phyloP scores from a whole-genome alignment of 2,797 vertebrate genomes.

The Lerista edwardsae region DNA sequence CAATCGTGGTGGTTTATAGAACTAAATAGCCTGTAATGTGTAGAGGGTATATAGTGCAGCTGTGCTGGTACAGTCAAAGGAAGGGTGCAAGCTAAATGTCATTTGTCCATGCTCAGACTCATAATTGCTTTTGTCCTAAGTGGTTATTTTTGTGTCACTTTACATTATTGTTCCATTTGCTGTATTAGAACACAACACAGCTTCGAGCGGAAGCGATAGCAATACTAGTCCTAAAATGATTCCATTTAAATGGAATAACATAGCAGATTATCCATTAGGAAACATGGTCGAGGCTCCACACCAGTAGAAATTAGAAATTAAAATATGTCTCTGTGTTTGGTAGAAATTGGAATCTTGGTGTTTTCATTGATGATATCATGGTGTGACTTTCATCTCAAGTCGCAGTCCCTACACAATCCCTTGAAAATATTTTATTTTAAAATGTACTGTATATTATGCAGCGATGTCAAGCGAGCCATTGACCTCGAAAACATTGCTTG shows the following conservation, averaged over 20 bases:
- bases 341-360: not conserved
- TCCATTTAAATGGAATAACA: slow-evolving; percentile 3
- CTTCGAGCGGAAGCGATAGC: slow-evolving; percentile 16
- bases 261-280: slow-evolving; percentile 6
- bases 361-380: not conserved
- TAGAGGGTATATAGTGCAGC: slow-evolving; percentile 20
- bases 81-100: slow-evolving; percentile 18
- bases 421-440: not conserved
- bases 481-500: too few species aligned
- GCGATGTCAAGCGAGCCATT: too few species aligned
- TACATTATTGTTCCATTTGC: slow-evolving; percentile 29
- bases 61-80: not conserved
- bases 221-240: not conserved
- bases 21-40: not conserved
- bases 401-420: too few species aligned
- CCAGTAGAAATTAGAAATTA: not conserved
- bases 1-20: slow-evolving; percentile 11
- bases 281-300: not conserved
- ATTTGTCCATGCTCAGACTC: slow-evolving; percentile 27
- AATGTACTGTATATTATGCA: too few species aligned
- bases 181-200: not conserved
- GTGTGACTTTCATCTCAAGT: not conserved
- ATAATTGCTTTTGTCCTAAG: slow-evolving; percentile 23
- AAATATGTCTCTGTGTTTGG: not conserved
- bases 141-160: slow-evolving; percentile 37